Percentiles rank a stretch among this genome's conserved stretches.
These are phyloP conservation scores for Lottia gigantea DNA, from an alignment of 2,888 invertebrate species.

Conservation along the genomic window DNA sequence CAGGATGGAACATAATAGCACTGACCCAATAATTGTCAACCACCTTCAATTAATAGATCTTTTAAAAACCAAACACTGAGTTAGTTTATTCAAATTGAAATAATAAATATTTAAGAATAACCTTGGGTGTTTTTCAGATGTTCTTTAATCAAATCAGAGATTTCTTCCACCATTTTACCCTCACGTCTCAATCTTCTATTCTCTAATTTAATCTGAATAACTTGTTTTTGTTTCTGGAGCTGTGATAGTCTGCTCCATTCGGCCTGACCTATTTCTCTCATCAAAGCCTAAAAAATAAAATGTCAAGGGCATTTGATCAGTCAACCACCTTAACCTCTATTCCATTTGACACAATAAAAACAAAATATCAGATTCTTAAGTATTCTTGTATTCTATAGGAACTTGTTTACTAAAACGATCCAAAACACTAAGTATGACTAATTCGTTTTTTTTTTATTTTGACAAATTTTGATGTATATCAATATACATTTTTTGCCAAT, in stretches of 20 bases:
- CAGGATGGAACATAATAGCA: too few relatives aligned
- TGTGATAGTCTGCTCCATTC: conserved; percentile 59
- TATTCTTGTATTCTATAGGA: too few relatives aligned
- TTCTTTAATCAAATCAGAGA: conserved; percentile 39
- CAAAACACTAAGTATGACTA: not conserved
- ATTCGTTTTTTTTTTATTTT: too few relatives aligned
- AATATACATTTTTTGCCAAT: too few relatives aligned
- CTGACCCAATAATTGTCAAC: too few relatives aligned
- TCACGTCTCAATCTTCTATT: conserved; percentile 48
- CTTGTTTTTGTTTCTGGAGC: conserved; percentile 49
- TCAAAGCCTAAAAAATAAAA: conserved; percentile 46
- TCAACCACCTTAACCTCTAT: not conserved
- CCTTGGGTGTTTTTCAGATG: conserved; percentile 49
- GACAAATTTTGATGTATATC: too few relatives aligned
- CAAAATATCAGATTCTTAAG: not conserved
- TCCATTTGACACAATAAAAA: too few relatives aligned
- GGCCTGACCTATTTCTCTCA: conserved; percentile 54
- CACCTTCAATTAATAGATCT: too few relatives aligned
- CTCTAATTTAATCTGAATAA: conserved; percentile 50
- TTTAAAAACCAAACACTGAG: too few relatives aligned
- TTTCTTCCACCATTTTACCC: conserved; percentile 48
- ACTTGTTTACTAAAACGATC: too few relatives aligned
- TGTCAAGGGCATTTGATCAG: not conserved
- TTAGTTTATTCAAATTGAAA: too few relatives aligned
- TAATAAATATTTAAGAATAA: conserved; percentile 25